Evolutionary conservation across 2,888 invertebrate genomes (phyloP), one percentile per base, ranked within the genome.

Genomic region (Apodemia zela): DNA sequence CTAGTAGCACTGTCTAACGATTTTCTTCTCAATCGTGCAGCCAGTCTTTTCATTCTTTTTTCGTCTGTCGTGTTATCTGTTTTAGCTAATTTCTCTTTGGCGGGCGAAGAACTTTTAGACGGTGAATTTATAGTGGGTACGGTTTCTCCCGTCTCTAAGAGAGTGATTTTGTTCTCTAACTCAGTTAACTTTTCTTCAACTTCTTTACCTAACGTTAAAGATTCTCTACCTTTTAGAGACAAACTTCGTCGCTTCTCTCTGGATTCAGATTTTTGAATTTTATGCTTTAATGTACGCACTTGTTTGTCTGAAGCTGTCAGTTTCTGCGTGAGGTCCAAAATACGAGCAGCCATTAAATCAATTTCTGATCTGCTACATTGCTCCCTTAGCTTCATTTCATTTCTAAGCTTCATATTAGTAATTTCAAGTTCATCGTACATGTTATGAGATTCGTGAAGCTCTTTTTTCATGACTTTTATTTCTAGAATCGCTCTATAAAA

Each of bases 161-260:
- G 92, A 63, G 94, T 92, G 60, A 97, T 95, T 86, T 96, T 96
- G 61, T 93, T 94, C 85, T 97, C 97, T 66, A 97, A 82, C 78
- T 96, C 96, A n/a, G 93, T 93, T 59, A 97, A 92, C 80, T 97
- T 97, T 68, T 96, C 95, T 81, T 97, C 97, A 18, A 97, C 93
- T 81, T 97, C 97, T 80, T 96, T 96, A 15, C 96, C 95, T 59
- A 97, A 93, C 10, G 95, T 95, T 71, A 96, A 93, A 38, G 96
- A 96, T 80, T 97, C 96, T 70, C 95, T 93, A 8, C 97, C 96
- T 82, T 97, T 97, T 57, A 98, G 86, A 0, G 97, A 97, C 25
- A 97, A 88, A 47, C 97, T 96, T 68, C 97, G 93, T 69, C 97
- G 90, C 72, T 97, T 96, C 73, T 96, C 96, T 72, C 95, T 93